Evolutionary conservation across 2,888 invertebrate species (phyloP).

Genomic region (Merodon equestris): DNA sequence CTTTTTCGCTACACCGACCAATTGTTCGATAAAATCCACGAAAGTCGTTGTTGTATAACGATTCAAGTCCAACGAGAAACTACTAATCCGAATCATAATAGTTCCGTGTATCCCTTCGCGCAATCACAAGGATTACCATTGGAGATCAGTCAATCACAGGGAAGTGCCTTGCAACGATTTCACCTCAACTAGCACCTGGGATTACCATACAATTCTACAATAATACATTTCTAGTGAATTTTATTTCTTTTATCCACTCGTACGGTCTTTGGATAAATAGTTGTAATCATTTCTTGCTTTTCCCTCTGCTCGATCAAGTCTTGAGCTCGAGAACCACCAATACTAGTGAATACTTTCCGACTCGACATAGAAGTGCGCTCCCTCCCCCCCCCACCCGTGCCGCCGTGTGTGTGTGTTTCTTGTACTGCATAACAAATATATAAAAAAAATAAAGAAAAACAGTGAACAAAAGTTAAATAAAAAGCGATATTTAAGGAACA

Average conservation of each 20-base stretch:
- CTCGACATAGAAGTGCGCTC: slow-evolving; percentile 53
- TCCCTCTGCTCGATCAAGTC: slow-evolving; percentile 35
- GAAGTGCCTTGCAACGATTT: slow-evolving; percentile 67
- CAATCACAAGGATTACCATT: slow-evolving; percentile 32
- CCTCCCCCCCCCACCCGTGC: no score
- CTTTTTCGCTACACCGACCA: slow-evolving; percentile 24
- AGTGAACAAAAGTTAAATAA: slow-evolving; percentile 24
- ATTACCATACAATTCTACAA: slow-evolving; percentile 43
- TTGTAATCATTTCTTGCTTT: slow-evolving; percentile 35
- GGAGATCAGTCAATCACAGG: slow-evolving; percentile 5
- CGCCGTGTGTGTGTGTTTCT: slow-evolving; percentile 12
- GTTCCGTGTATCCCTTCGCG: slow-evolving; percentile 54
- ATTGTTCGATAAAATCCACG: slow-evolving; percentile 3
- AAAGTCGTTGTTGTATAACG: slow-evolving; percentile 2
- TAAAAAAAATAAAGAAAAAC: slow-evolving; percentile 28
- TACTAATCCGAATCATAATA: slow-evolving; percentile 29
- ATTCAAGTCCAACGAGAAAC: no score
- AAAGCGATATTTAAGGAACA: slow-evolving; percentile 56
- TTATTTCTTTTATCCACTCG: slow-evolving; percentile 6
- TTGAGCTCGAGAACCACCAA: slow-evolving; percentile 53
- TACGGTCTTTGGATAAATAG: slow-evolving; percentile 20
- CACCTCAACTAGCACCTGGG: slow-evolving; percentile 54
- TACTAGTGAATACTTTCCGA: slow-evolving; percentile 54
- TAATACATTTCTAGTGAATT: slow-evolving; percentile 42
- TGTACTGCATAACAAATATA: slow-evolving; percentile 53